A percentile compares a stretch with the other conserved stretches of the same genome.
These are phyloP conservation scores for Xestia sexstrigata DNA, from an alignment of 2,888 invertebrate species.

Conservation along the genomic window DNA sequence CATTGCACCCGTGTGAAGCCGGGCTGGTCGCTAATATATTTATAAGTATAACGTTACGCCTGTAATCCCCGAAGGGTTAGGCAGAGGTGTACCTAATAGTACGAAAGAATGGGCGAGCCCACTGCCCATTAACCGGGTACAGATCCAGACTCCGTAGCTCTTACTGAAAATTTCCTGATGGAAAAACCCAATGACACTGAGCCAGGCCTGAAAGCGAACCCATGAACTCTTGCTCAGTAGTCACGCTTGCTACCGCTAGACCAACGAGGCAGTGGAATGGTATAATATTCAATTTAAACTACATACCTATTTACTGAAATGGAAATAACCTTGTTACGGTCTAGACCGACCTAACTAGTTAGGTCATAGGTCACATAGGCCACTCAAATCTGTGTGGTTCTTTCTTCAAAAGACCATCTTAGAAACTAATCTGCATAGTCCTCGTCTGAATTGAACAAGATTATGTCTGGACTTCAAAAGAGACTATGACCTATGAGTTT, in stretches of 20 bases:
- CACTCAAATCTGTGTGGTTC: too few relatives aligned
- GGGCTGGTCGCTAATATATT: too few relatives aligned
- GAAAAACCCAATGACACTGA: background rate
- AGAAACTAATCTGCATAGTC: too few relatives aligned
- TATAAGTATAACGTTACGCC: too few relatives aligned
- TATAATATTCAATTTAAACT: background rate
- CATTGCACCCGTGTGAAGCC: too few relatives aligned
- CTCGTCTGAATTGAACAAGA: too few relatives aligned
- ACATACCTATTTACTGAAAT: background rate
- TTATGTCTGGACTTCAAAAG: too few relatives aligned
- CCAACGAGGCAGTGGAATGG: background rate
- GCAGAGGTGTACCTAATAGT: background rate
- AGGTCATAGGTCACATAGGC: too few relatives aligned
- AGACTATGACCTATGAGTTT: too few relatives aligned
- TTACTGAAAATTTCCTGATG: background rate
- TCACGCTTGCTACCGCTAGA: background rate
- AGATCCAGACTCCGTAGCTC: background rate
- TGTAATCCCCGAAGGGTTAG: background rate
- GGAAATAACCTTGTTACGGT: conserved; percentile 8
- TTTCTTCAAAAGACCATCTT: too few relatives aligned
- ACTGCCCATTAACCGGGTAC: background rate
- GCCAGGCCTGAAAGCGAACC: background rate
- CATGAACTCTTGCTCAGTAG: background rate
- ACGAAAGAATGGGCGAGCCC: background rate
- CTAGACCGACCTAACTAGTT: too few relatives aligned